Evolutionary conservation across 23 tunicate species (phyloP), one percentile per base, ranked within the genome.

Genomic region (Ciona savignyi): DNA sequence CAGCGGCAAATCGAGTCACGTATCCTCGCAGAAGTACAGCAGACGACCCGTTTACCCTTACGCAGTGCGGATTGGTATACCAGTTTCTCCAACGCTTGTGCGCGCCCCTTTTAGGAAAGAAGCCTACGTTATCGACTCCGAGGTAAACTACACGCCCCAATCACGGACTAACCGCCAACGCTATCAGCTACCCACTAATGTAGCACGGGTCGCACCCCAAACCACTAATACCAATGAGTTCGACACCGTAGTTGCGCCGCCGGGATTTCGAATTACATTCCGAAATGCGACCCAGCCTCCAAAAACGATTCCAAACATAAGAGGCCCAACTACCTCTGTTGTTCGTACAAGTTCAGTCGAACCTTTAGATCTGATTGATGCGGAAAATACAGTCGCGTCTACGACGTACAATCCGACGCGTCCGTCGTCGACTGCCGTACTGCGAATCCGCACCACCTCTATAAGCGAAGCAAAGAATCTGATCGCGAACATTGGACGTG

Each of bases 391-490:
- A 42, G 56, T 42, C 15, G 56, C 11, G 9, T 15, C 56, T 15
- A 42, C 11, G 11, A 15, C 15, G 9, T 6, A 42, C 56, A 42
- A 25, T 3, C 56, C 71, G 9, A 23, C 72, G 2, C 24, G 60
- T 23, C 70, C 33, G 28, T 76, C 80, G 15, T 20, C 80, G 6
- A 26, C 25, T 23, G 63, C 63, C 63, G 80, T 76, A 23, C 60
- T 76, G 56, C 22, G 70, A 32, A 64, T 76, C 3, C 51, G 56
- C 21, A 64, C 32, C 20, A 64, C 80, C 22, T 25, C 51, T n/a
- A 33, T 76, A 6, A 31, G 33, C 19, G 80, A 76, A 63, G 80
- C 80, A 6, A 27, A 60, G 29, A 61, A 67, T 30, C 56, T 76
- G 6, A 2, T 76, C 4, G 51, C 71, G 22, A 33, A 76, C 15